phyloP scores from a whole-genome alignment of 2,113 vertebrate species.

The Tupaia tana region DNA sequence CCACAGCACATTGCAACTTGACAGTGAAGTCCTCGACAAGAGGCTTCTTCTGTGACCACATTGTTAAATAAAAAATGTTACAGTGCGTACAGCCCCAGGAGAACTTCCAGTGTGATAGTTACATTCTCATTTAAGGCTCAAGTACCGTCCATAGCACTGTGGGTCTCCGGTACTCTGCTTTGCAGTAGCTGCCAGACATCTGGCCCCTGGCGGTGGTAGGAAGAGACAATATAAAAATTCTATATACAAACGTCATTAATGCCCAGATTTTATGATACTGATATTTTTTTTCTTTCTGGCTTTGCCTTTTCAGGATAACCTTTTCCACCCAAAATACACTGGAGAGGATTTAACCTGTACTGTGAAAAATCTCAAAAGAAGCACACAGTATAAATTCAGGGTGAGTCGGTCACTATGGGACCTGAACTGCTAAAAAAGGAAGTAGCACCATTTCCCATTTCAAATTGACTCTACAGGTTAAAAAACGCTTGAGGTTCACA shows the following conservation, averaged over 20 bases:
- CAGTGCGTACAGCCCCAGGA: background rate
- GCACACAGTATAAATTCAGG: constrained; percentile 99
- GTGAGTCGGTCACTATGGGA: constrained; percentile 84
- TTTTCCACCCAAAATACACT: constrained; percentile 98
- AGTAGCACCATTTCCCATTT: background rate
- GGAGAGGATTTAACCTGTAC: constrained; percentile 97
- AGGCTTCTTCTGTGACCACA: background rate
- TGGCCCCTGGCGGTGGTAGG: background rate
- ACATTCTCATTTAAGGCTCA: background rate
- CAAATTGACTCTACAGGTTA: background rate
- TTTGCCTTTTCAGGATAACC: constrained; percentile 89
- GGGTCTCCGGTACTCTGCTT: background rate
- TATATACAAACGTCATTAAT: background rate
- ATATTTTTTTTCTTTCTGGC: constrained; percentile 56
- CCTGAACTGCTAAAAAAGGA: background rate
- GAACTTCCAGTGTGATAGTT: background rate
- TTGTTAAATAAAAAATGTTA: background rate
- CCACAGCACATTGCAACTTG: background rate
- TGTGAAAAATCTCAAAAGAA: constrained; percentile 98
- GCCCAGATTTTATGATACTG: background rate
- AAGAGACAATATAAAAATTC: background rate
- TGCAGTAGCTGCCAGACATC: background rate
- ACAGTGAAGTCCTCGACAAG: background rate
- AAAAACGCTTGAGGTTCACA: background rate
- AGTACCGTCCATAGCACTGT: fast-evolving